Conservation (phyloP, 1,140 invertebrate species). For the Drosophila repleta region DNA sequence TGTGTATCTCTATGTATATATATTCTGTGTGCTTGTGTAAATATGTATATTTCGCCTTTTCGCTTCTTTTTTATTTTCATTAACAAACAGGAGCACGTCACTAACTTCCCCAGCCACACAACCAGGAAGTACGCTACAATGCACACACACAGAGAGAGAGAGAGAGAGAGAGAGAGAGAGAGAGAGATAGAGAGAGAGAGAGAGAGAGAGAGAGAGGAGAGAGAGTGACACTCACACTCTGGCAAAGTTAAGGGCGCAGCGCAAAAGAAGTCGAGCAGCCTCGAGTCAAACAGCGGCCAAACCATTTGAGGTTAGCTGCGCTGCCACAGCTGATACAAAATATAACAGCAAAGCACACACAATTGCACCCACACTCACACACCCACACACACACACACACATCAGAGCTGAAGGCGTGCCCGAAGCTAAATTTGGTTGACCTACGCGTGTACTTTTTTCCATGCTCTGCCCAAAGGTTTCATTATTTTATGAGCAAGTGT, state of each 20-base stretch:
- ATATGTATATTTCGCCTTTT: constrained; percentile 12
- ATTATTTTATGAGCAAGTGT: background rate
- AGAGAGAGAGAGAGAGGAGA: too few relatives aligned
- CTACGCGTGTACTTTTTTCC: constrained; percentile 11
- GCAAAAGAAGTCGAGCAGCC: constrained; percentile 17
- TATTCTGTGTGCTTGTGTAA: constrained; percentile 6
- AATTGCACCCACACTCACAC: constrained; percentile 3
- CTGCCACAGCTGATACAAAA: constrained; percentile 14
- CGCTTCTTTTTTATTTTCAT: constrained; percentile 49
- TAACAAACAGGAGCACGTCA: constrained; percentile 59
- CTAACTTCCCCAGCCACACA: constrained; percentile 34
- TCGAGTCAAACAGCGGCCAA: constrained; percentile 21
- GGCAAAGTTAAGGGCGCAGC: constrained; percentile 9
- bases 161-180: too few relatives aligned
- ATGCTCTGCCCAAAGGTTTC: background rate
- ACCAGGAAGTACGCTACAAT: constrained; percentile 74
- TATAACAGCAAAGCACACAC: constrained; percentile 8
- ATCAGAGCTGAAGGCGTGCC: constrained; percentile 15
- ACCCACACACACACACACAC: constrained; percentile 3
- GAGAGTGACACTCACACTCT: constrained; percentile 45
- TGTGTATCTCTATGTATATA: background rate
- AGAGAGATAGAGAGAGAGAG: too few relatives aligned
- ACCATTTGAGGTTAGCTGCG: constrained; percentile 44
- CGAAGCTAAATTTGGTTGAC: constrained; percentile 27
- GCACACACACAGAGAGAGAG: constrained; percentile 48